These are phyloP conservation scores for Caenorhabditis sulstoni DNA, from an alignment of 2,888 invertebrate genomes.

Conservation along the genomic window DNA sequence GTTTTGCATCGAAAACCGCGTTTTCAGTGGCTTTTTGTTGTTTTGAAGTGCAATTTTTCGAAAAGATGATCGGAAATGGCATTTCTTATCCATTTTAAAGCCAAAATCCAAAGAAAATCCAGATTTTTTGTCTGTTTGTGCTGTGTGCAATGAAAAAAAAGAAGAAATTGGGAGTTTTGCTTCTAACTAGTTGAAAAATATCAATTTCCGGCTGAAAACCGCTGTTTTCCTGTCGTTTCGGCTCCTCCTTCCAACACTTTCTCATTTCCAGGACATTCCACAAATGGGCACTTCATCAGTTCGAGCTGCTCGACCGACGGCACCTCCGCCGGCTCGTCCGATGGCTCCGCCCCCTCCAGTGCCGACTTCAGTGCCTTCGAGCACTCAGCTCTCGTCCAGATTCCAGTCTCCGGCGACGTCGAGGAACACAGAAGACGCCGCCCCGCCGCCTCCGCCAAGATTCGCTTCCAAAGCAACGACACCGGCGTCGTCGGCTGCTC, in stretches of 20 bases:
- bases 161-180: too few species aligned
- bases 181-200: too few species aligned
- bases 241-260: too few species aligned
- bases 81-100: neutral
- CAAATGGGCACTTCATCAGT: conserved; percentile 10
- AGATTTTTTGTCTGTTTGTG: too few species aligned
- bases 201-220: too few species aligned
- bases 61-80: too few species aligned
- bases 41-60: neutral
- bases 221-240: too few species aligned
- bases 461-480: conserved; percentile 55
- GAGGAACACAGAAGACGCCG: conserved; percentile 63
- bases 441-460: conserved; percentile 65
- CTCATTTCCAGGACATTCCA: conserved; percentile 43
- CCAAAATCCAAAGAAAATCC: too few species aligned
- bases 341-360: conserved; percentile 66
- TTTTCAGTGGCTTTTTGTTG: conserved; percentile 8
- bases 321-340: conserved; percentile 65
- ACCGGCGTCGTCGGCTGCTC: conserved; percentile 23
- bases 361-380: conserved; percentile 28
- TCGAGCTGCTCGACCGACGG: conserved; percentile 61
- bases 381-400: conserved; percentile 31
- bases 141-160: too few species aligned
- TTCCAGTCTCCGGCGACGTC: conserved; percentile 19
- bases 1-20: neutral